Percentiles rank a stretch among this genome's conserved stretches.
phyloP scores from a whole-genome alignment of 2,113 vertebrate genomes.

The Holacanthus passer region DNA sequence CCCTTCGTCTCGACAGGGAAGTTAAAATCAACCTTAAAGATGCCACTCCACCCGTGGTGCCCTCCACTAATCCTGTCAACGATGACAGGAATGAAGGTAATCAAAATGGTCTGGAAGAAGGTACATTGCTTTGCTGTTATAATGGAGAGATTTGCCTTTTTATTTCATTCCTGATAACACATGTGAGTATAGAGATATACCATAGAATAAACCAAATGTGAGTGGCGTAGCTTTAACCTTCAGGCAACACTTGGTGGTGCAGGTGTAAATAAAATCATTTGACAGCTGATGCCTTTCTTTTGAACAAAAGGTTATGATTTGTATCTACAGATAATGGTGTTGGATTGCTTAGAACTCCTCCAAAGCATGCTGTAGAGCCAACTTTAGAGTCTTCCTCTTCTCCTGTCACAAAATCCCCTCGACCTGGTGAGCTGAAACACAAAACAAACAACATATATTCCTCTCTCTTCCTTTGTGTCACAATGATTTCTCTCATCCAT shows the following conservation, averaged over 20 bases:
- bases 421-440: constrained; percentile 57
- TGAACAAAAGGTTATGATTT: background rate
- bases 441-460: background rate
- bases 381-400: background rate
- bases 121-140: background rate
- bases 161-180: background rate
- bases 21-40: constrained; percentile 40
- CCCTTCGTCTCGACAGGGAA: constrained; percentile 41
- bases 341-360: constrained; percentile 36
- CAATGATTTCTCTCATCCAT: too few species aligned
- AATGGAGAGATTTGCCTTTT: background rate
- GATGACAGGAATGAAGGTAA: constrained; percentile 45
- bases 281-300: background rate
- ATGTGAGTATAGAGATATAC: background rate
- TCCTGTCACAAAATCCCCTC: constrained; percentile 41
- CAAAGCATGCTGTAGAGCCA: constrained; percentile 48
- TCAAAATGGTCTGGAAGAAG: background rate
- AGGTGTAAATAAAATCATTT: background rate
- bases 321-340: constrained; percentile 46
- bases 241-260: background rate
- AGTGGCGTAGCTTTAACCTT: background rate
- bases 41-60: background rate
- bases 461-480: background rate
- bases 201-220: background rate
- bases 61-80: background rate